Evolutionary conservation across 2,888 invertebrate genomes (phyloP).

Genomic region (Cryptus viduatorius): DNA sequence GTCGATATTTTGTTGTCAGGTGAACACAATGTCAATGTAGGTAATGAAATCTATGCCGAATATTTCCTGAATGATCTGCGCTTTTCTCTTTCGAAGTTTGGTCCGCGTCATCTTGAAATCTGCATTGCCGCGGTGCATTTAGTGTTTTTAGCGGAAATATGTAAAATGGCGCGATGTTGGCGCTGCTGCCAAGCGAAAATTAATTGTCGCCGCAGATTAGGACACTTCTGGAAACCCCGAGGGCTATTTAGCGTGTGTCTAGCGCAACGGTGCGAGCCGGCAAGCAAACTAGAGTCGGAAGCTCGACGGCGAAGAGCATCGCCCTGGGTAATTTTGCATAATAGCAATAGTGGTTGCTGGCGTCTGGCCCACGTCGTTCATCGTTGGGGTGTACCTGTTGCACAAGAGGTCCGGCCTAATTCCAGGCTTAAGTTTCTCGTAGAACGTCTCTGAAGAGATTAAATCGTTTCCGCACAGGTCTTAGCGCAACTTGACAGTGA

Average conservation of each 20-base stretch:
- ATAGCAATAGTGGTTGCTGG: slow-evolving; percentile 71
- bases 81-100: background rate
- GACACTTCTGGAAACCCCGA: slow-evolving; percentile 25
- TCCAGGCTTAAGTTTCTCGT: slow-evolving; percentile 8
- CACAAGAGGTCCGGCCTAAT: slow-evolving; percentile 63
- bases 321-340: slow-evolving; percentile 77
- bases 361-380: slow-evolving; percentile 74
- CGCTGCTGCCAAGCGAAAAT: slow-evolving; percentile 17
- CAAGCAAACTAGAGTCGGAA: slow-evolving; percentile 67
- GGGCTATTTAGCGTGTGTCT: slow-evolving; percentile 46
- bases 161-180: slow-evolving; percentile 18
- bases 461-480: slow-evolving; percentile 5
- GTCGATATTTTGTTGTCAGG: no score
- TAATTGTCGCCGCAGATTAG: slow-evolving; percentile 32
- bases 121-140: background rate
- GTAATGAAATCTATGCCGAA: background rate
- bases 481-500: background rate
- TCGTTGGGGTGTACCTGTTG: slow-evolving; percentile 81
- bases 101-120: background rate
- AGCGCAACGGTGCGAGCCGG: slow-evolving; percentile 43
- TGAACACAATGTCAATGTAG: no score
- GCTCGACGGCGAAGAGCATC: slow-evolving; percentile 48
- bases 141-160: slow-evolving; percentile 14
- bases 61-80: background rate
- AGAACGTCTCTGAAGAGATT: slow-evolving; percentile 24